Evolutionary conservation across 2,113 vertebrate species (phyloP).

Genomic region (Pachypanchax playfairii): DNA sequence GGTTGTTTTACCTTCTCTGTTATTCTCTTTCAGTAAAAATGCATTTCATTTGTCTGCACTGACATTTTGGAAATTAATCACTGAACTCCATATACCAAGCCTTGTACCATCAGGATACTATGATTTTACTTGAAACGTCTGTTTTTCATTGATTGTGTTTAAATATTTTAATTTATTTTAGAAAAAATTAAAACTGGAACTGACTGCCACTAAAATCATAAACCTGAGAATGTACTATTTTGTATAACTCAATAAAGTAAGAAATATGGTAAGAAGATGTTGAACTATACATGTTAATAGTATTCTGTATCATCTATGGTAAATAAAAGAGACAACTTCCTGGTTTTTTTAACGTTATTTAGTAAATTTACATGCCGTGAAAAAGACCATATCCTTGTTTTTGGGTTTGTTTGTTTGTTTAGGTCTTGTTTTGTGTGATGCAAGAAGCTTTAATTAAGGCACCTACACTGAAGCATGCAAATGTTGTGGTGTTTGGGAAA

Average conservation of each 20-base stretch:
- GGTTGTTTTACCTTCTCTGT: background rate
- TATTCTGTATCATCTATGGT: no score
- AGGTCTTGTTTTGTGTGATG: conserved; percentile 1
- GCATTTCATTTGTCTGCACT: background rate
- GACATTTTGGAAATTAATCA: background rate
- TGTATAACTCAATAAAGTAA: no score
- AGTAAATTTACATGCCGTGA: conserved; percentile 10
- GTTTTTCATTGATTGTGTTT: background rate
- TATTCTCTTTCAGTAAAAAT: background rate
- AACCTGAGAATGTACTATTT: background rate
- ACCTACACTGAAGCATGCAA: conserved; percentile 43
- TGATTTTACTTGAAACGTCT: background rate
- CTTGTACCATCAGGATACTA: background rate
- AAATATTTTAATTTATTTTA: background rate
- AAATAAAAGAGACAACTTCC: background rate
- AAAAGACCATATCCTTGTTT: conserved; percentile 21
- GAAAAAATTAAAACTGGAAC: background rate
- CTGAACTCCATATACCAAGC: background rate
- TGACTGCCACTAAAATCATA: background rate
- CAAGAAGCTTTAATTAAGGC: conserved; percentile 55
- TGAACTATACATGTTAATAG: no score
- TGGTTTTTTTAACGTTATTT: conserved; percentile 15
- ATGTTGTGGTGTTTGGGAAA: conserved; percentile 36
- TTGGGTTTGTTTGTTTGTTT: background rate
- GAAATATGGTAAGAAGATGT: no score